Evolutionary conservation across 1,140 invertebrate genomes (phyloP), one percentile per base, ranked within the genome.

Genomic region (Druon quercuslanigerum): DNA sequence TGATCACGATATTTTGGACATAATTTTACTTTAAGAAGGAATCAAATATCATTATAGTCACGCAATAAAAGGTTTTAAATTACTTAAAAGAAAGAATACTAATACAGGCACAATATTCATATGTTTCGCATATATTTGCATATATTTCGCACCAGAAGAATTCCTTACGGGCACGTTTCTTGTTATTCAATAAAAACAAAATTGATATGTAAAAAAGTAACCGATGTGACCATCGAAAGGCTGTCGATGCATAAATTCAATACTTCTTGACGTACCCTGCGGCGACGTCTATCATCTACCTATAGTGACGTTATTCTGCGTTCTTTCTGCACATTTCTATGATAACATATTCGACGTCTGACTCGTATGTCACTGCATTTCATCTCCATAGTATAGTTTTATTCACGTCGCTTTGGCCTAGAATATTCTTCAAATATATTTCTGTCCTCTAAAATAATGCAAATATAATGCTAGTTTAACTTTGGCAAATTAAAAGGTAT

Each of bases 261-360:
- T 66, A 66, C 60, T 66, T 33, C 60, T 66, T 66, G 60, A 66
- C 60, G 60, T 66, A 66, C 25, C 60, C 60, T 66, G 60, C 60
- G 60, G 60, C 60, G 60, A 40, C 60, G 60, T 66, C 60, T 66
- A 66, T 66, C 57, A 66, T 66, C 57, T 66, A 66, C 57, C 57
- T 66, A 66, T 66, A 57, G 57, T 66, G 20, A 66, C 57, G 57
- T 33, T 66, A 66, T 40, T 66, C 25, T 40, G 14, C 60, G 33
- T 66, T 66, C 60, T 66, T 66, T 66, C 60, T 16, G 20, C 20
- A 66, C 60, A 66, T 66, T 66, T 66, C 20, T 66, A 66, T 66
- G 20, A 66, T 66, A 66, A 66, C 60, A 40, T 66, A 66, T 66
- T 25, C 60, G 60, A 66, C 16, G 60, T 66, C 60, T 40, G 60